These are phyloP conservation scores for Perizoma affinitatum DNA, from an alignment of 2,888 invertebrate species.

Conservation along the genomic window DNA sequence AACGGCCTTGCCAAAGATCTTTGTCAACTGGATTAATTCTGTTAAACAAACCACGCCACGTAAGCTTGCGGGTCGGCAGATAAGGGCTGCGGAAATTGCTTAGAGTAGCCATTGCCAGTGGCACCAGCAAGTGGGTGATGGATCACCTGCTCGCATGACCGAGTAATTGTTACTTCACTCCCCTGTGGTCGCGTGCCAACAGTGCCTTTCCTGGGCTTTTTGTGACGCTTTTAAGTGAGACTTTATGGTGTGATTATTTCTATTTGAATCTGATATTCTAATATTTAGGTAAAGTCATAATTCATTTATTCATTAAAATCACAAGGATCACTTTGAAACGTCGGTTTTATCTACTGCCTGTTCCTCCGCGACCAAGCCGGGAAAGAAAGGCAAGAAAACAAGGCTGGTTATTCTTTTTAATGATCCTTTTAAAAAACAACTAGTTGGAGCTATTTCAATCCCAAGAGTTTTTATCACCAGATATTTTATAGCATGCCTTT, in stretches of 20 bases:
- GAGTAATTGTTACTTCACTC: conserved; percentile 78
- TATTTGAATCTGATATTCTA: conserved; percentile 35
- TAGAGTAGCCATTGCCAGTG: conserved; percentile 73
- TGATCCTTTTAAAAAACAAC: too few species aligned
- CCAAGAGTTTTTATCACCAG: too few species aligned
- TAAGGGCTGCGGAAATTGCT: conserved; percentile 80
- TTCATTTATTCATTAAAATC: too few species aligned
- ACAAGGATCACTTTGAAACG: too few species aligned
- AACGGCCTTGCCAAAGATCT: conserved; percentile 59
- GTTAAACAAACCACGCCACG: conserved; percentile 75
- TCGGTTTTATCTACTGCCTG: too few species aligned
- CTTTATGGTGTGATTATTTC: conserved; percentile 40
- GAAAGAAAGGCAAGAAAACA: too few species aligned
- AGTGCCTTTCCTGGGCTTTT: conserved; percentile 58
- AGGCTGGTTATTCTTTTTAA: too few species aligned
- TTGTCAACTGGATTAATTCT: conserved; percentile 70
- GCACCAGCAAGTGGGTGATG: conserved; percentile 76
- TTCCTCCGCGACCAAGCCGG: too few species aligned
- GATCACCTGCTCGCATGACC: conserved; percentile 80
- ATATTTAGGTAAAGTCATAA: too few species aligned
- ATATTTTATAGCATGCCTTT: too few species aligned
- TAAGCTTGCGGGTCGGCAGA: conserved; percentile 69
- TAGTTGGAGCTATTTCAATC: too few species aligned
- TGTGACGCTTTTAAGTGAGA: conserved; percentile 55
- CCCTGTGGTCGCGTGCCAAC: conserved; percentile 66